Percentiles rank a stretch among this genome's conserved stretches.
Evolutionary conservation across 1,140 invertebrate genomes (phyloP).

Genomic region (Stenopsyche tienmushanensis): DNA sequence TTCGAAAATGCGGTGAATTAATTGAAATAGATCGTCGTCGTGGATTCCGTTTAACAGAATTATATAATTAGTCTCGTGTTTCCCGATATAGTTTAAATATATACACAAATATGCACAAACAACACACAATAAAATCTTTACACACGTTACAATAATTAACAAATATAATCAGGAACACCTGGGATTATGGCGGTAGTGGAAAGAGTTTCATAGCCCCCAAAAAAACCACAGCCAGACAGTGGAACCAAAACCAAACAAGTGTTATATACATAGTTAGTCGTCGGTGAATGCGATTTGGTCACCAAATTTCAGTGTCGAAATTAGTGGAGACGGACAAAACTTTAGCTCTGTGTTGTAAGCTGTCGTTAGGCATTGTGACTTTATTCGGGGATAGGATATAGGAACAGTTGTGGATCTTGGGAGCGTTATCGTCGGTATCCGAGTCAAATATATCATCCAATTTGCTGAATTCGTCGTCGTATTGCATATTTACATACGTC

Average conservation of each 20-base stretch:
- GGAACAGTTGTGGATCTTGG: slow-evolving; percentile 48
- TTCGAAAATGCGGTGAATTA: no score
- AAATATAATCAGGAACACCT: background rate
- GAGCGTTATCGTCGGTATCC: slow-evolving; percentile 47
- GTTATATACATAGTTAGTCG: slow-evolving; percentile 17
- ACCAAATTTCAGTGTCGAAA: slow-evolving; percentile 77
- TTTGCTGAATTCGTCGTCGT: slow-evolving; percentile 27
- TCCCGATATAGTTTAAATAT: no score
- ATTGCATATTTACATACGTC: slow-evolving; percentile 41
- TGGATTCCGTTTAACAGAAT: no score
- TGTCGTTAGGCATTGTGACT: slow-evolving; percentile 58
- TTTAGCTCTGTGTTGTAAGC: slow-evolving; percentile 55
- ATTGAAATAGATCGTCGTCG: no score
- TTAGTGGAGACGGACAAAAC: slow-evolving; percentile 59
- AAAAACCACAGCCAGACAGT: slow-evolving; percentile 13
- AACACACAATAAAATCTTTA: no score
- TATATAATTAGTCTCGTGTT: no score
- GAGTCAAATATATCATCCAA: slow-evolving; percentile 47
- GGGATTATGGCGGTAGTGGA: background rate
- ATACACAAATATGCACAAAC: no score
- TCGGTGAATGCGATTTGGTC: slow-evolving; percentile 36
- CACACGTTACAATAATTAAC: no score
- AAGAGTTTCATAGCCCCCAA: background rate
- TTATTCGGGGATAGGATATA: slow-evolving; percentile 54
- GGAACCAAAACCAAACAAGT: slow-evolving; percentile 33